Percentiles rank a stretch among this genome's conserved stretches.
Evolutionary conservation across 2,797 vertebrate species (phyloP).

Genomic region (Fundulus diaphanus): DNA sequence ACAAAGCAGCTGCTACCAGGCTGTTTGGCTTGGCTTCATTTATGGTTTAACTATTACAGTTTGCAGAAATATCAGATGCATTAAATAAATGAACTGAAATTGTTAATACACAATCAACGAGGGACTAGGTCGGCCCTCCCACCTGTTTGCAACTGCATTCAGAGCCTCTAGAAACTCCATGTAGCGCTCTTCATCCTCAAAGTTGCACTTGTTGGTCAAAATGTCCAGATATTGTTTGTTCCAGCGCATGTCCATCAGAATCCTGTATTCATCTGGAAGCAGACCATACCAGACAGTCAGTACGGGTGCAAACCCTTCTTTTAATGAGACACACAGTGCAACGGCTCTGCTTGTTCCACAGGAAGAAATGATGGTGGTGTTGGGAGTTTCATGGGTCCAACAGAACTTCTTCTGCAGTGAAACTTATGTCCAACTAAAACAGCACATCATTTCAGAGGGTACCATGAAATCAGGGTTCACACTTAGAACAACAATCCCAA

Average conservation of each 20-base stretch:
- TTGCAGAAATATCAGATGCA: neutral
- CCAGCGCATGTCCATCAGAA: slow-evolving; percentile 94
- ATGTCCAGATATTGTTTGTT: slow-evolving; percentile 95
- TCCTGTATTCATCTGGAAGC: slow-evolving; percentile 88
- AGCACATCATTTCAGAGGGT: no score
- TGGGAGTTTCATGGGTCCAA: neutral
- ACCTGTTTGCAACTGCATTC: slow-evolving; percentile 93
- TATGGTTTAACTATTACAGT: neutral
- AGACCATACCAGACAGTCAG: neutral
- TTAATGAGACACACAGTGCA: neutral
- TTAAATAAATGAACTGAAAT: neutral
- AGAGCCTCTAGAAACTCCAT: slow-evolving; percentile 88
- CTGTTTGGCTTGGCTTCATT: neutral
- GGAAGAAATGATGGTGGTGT: neutral
- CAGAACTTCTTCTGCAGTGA: neutral
- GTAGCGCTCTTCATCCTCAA: slow-evolving; percentile 90
- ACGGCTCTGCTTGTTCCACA: neutral
- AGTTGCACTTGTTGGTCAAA: slow-evolving; percentile 89
- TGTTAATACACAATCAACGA: neutral
- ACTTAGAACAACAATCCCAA: no score
- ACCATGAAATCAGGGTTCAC: no score
- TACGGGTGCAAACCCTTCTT: neutral
- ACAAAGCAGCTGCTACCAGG: slow-evolving; percentile 1
- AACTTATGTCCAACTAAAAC: no score
- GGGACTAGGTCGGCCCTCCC: neutral